phyloP scores from a whole-genome alignment of 64 coral and sea anemone genomes.

The Pocillopora verrucosa region DNA sequence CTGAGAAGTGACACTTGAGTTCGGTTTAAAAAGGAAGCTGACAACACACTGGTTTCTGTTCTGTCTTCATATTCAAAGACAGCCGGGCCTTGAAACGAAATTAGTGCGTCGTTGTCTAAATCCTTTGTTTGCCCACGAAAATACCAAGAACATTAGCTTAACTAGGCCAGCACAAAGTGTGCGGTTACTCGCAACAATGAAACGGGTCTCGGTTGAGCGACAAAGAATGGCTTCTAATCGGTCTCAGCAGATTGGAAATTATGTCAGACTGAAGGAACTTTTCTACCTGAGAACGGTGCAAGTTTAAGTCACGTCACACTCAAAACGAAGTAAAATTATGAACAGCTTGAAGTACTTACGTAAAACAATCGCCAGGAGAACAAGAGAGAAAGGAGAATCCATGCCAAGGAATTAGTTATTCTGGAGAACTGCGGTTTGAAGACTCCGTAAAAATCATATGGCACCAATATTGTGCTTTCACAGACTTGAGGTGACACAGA shows the following conservation, averaged over 20 bases:
- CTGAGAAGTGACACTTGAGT: neutral
- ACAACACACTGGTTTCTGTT: neutral
- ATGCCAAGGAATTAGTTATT: neutral
- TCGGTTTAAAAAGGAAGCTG: neutral
- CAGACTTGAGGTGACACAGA: conserved; percentile 10
- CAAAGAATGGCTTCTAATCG: neutral
- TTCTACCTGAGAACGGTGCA: neutral
- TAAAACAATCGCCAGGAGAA: neutral
- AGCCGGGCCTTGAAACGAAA: neutral
- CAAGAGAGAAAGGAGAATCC: neutral
- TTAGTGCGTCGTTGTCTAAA: neutral
- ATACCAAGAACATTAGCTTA: neutral
- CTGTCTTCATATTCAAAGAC: neutral
- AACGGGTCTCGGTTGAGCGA: neutral
- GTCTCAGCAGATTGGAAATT: neutral
- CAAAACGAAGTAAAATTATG: neutral
- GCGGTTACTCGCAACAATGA: neutral
- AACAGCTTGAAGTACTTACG: conserved; percentile 16
- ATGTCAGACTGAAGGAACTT: neutral
- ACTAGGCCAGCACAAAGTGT: neutral
- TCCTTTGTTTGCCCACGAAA: neutral
- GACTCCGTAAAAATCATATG: neutral
- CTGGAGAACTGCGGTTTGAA: neutral
- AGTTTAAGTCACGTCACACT: neutral
- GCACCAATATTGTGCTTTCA: neutral